Evolutionary conservation across 2,797 vertebrate species (phyloP).

Genomic region (Heterohyrax brucei): DNA sequence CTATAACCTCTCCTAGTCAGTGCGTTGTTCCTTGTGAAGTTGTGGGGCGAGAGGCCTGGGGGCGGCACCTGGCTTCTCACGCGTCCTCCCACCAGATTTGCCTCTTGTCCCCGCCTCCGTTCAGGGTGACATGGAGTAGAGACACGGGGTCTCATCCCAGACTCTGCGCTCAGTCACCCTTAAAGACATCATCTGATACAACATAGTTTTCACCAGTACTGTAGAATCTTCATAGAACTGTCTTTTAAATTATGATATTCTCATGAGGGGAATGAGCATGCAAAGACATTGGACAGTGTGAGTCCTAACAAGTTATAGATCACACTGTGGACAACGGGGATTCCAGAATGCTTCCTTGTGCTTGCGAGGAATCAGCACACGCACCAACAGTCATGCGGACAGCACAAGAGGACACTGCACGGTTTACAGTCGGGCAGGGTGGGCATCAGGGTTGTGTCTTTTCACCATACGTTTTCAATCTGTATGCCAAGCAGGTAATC

Average conservation of each 20-base stretch:
- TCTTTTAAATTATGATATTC: conserved; percentile 40
- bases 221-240: conserved; percentile 20
- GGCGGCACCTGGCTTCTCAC: neutral
- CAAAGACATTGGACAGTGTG: no score
- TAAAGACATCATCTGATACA: conserved; percentile 14
- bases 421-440: no score
- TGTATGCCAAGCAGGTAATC: no score
- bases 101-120: neutral
- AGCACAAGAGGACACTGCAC: no score
- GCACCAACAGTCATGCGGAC: no score
- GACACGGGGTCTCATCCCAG: neutral
- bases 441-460: no score
- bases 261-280: conserved; percentile 41
- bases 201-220: conserved; percentile 13
- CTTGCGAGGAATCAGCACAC: no score
- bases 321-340: no score
- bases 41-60: neutral
- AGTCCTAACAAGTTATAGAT: no score
- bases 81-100: neutral
- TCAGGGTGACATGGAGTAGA: neutral
- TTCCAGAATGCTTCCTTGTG: no score
- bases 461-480: no score
- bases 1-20: neutral
- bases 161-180: neutral
- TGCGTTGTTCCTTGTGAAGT: neutral